Conservation (phyloP, 2,888 invertebrate genomes). For the Pseudolycoriella hygida region DNA sequence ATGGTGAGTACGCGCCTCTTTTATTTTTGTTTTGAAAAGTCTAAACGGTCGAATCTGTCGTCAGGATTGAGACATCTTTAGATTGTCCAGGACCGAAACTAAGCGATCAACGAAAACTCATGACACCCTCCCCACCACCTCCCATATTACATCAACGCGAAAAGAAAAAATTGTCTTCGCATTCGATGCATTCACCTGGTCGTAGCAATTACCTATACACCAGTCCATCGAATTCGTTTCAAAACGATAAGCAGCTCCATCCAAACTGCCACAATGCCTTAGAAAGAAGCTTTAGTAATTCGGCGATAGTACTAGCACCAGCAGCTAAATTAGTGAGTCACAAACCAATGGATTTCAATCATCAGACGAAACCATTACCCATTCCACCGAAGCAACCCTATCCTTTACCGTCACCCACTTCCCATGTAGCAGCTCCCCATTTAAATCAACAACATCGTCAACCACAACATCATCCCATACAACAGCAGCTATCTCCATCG, state of each 20-base stretch:
- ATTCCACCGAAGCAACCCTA: neutral
- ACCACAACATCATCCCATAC: conserved; percentile 1
- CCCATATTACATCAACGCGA: conserved; percentile 12
- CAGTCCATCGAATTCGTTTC: conserved; percentile 7
- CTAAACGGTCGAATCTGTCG: too few species aligned
- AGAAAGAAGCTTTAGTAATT: conserved; percentile 4
- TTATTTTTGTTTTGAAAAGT: too few species aligned
- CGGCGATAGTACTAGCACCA: neutral
- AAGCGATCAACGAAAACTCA: conserved; percentile 4
- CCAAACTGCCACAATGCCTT: neutral
- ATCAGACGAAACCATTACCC: conserved; percentile 1
- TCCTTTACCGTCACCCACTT: too few species aligned
- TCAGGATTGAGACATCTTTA: conserved; percentile 24
- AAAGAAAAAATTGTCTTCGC: conserved; percentile 24
- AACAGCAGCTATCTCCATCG: neutral
- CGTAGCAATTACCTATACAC: conserved; percentile 7
- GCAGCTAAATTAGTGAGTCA: neutral
- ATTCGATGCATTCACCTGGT: conserved; percentile 20
- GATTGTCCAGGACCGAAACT: conserved; percentile 22
- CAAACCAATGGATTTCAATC: neutral
- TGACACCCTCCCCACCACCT: conserved; percentile 4
- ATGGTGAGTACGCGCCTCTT: conserved; percentile 17
- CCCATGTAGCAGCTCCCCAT: neutral
- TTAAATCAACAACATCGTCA: neutral
- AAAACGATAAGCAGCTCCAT: conserved; percentile 11